phyloP scores from a whole-genome alignment of 92 coral and sea anemone species.

The Epizoanthus fatuus region DNA sequence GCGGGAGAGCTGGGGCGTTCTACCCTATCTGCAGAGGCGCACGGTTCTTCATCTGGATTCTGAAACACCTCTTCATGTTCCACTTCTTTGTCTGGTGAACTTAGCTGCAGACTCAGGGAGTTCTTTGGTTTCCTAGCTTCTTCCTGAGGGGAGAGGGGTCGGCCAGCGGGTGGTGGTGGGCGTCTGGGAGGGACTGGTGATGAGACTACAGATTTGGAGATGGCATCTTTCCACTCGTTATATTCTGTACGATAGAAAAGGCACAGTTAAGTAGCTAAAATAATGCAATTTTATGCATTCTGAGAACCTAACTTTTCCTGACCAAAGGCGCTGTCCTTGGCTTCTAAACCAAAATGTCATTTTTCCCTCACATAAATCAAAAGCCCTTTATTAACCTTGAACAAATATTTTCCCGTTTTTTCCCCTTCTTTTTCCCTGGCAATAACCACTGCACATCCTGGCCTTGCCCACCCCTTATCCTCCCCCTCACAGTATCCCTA shows the following conservation, averaged over 20 bases:
- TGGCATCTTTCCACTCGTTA: slow-evolving; percentile 73
- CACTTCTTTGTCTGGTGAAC: slow-evolving; percentile 58
- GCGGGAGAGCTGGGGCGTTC: slow-evolving; percentile 53
- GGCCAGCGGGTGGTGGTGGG: slow-evolving; percentile 50
- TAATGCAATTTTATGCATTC: no score
- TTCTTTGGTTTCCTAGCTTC: background rate
- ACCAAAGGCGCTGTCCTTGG: background rate
- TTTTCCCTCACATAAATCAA: background rate
- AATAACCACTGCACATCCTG: no score
- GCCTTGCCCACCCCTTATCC: no score
- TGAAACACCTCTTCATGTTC: slow-evolving; percentile 82
- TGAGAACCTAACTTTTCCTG: no score
- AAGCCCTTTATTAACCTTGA: no score
- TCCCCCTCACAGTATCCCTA: no score
- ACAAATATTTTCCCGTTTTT: no score
- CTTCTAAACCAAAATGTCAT: background rate
- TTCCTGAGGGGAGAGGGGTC: slow-evolving; percentile 23
- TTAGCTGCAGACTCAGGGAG: slow-evolving; percentile 23
- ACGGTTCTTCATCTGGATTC: slow-evolving; percentile 35
- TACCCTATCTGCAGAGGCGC: slow-evolving; percentile 22
- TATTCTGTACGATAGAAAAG: slow-evolving; percentile 46
- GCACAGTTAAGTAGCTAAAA: background rate
- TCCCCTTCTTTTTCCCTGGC: no score
- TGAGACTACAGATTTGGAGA: slow-evolving; percentile 67
- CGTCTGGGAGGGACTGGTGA: slow-evolving; percentile 61